Evolutionary conservation across 1,140 invertebrate species (phyloP).

Genomic region (Atopsyche davidsoni): DNA sequence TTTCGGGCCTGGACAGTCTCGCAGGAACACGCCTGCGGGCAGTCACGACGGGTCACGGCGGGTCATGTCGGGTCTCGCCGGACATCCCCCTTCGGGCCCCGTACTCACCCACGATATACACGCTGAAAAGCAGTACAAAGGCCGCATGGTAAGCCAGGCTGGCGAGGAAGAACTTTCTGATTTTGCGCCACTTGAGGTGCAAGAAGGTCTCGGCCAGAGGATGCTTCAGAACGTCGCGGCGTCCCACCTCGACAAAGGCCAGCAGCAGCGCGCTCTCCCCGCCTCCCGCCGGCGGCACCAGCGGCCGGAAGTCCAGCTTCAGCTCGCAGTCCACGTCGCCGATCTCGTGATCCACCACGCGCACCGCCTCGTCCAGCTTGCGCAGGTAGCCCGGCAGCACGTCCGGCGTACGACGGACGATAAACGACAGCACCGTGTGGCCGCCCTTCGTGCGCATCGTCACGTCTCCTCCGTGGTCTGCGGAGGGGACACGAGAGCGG

Average conservation of each 20-base stretch:
- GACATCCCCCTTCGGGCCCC: not conserved
- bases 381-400: conserved; percentile 64
- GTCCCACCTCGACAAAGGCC: conserved; percentile 70
- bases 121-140: conserved; percentile 67
- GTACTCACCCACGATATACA: conserved; percentile 56
- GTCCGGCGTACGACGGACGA: conserved; percentile 72
- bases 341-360: conserved; percentile 72
- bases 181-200: conserved; percentile 73
- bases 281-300: conserved; percentile 56
- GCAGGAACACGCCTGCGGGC: conserved; percentile 38
- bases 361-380: conserved; percentile 70
- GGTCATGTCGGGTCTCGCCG: not conserved
- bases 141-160: conserved; percentile 72
- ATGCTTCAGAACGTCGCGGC: conserved; percentile 69
- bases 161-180: conserved; percentile 76
- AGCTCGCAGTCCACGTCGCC: conserved; percentile 78
- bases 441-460: conserved; percentile 74
- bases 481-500: not conserved
- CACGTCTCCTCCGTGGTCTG: conserved; percentile 72
- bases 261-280: conserved; percentile 67
- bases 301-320: conserved; percentile 65
- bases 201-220: conserved; percentile 76
- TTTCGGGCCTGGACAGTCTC: conserved; percentile 33
- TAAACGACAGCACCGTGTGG: conserved; percentile 70
- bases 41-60: not conserved